Conservation (phyloP, 2,797 vertebrate species). For the Oreochromis grahami region DNA sequence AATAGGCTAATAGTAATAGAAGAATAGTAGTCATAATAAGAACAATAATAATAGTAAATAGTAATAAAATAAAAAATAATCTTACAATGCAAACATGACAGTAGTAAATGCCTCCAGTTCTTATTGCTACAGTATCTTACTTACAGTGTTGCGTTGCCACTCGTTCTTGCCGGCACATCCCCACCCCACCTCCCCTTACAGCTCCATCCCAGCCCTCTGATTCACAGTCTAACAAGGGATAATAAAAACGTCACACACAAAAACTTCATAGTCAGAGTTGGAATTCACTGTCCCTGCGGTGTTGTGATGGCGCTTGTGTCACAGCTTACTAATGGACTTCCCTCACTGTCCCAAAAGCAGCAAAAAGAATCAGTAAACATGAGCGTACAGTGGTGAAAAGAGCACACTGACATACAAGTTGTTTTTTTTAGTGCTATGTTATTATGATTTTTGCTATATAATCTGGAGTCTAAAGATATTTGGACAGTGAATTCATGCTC, state of each 20-base stretch:
- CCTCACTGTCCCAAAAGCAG: constrained; percentile 56
- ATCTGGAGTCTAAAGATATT: constrained; percentile 43
- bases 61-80: constrained; percentile 84
- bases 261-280: constrained; percentile 62
- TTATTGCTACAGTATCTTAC: constrained; percentile 87
- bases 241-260: constrained; percentile 61
- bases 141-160: constrained; percentile 77
- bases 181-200: constrained; percentile 41
- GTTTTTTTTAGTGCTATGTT: constrained; percentile 20
- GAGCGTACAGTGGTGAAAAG: constrained; percentile 42
- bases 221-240: constrained; percentile 79
- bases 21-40: constrained; percentile 78
- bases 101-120: constrained; percentile 81
- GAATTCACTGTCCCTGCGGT: constrained; percentile 68
- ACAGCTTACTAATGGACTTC: constrained; percentile 51
- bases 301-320: constrained; percentile 35
- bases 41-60: constrained; percentile 81
- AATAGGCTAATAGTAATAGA: constrained; percentile 80
- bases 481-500: constrained; percentile 73
- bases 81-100: constrained; percentile 85
- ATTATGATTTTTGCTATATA: constrained; percentile 41
- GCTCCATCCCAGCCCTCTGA: constrained; percentile 58
- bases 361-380: constrained; percentile 61
- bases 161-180: constrained; percentile 54
- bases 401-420: constrained; percentile 30